A percentile compares a stretch with the other conserved stretches of the same genome.
phyloP scores from a whole-genome alignment of 2,113 vertebrate genomes.

The Solea solea region DNA sequence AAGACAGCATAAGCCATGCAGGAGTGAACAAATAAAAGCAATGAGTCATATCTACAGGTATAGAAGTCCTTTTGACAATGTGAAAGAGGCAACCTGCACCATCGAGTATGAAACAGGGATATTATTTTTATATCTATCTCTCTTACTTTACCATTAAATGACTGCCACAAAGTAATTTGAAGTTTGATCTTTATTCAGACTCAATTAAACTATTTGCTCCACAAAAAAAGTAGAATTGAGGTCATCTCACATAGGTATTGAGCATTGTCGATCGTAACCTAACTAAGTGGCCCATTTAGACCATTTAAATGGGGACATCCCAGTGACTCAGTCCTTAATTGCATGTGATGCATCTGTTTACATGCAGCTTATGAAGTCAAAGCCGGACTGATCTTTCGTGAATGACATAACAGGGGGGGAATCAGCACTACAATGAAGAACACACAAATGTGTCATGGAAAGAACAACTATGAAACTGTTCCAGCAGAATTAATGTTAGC shows the following conservation, averaged over 20 bases:
- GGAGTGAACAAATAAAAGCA: background rate
- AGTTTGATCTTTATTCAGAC: conserved; percentile 5
- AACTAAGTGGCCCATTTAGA: conserved; percentile 67
- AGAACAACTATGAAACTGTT: conserved; percentile 20
- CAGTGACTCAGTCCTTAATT: conserved; percentile 43
- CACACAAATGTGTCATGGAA: background rate
- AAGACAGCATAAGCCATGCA: too few species aligned
- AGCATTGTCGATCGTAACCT: conserved; percentile 53
- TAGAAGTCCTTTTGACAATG: background rate
- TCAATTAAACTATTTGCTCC: conserved; percentile 24
- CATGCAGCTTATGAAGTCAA: conserved; percentile 21
- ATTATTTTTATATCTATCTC: background rate
- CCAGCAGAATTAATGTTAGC: conserved; percentile 40
- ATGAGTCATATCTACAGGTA: background rate
- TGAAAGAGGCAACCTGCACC: conserved; percentile 1
- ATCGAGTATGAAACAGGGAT: background rate
- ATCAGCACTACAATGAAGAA: background rate
- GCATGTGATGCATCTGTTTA: conserved; percentile 33
- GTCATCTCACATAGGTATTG: conserved; percentile 56
- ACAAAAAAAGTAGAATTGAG: conserved; percentile 47
- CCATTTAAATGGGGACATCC: conserved; percentile 45
- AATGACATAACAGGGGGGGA: background rate
- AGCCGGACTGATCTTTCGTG: conserved; percentile 3
- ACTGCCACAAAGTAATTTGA: background rate
- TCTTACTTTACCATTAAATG: background rate